phyloP scores from a whole-genome alignment of 2,888 invertebrate genomes.

The Cerastis leucographa region DNA sequence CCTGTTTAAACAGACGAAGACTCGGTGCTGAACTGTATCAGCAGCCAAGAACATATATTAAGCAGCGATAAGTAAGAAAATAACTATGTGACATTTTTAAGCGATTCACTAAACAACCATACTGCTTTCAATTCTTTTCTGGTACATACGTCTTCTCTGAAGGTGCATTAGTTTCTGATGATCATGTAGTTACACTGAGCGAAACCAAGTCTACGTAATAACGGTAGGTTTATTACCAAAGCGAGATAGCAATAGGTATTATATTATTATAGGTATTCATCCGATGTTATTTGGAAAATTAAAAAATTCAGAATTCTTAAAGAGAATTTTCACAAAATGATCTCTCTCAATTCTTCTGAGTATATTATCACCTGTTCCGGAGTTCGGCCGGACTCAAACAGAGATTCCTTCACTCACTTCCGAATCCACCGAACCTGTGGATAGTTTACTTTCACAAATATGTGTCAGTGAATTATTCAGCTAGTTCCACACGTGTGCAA shows the following conservation, averaged over 20 bases:
- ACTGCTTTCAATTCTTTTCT: not conserved
- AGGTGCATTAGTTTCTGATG: not conserved
- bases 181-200: too few relatives aligned
- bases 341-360: constrained; percentile 1
- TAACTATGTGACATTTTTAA: not conserved
- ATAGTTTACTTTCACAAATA: constrained; percentile 62
- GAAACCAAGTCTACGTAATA: not conserved
- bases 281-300: not conserved
- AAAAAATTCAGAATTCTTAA: constrained; percentile 5
- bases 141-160: not conserved
- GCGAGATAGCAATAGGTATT: not conserved
- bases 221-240: not conserved
- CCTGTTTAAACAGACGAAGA: not conserved
- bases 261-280: too few relatives aligned
- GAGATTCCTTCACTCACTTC: constrained; percentile 43
- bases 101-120: not conserved
- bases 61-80: not conserved
- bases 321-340: constrained; percentile 18
- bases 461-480: constrained; percentile 64
- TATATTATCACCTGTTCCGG: not conserved
- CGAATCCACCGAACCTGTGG: constrained; percentile 39
- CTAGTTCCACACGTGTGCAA: constrained; percentile 47
- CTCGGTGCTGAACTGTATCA: not conserved
- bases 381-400: constrained; percentile 39
- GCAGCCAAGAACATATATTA: not conserved